Conservation (phyloP, 1,140 invertebrate genomes). For the Anastrepha ludens region DNA sequence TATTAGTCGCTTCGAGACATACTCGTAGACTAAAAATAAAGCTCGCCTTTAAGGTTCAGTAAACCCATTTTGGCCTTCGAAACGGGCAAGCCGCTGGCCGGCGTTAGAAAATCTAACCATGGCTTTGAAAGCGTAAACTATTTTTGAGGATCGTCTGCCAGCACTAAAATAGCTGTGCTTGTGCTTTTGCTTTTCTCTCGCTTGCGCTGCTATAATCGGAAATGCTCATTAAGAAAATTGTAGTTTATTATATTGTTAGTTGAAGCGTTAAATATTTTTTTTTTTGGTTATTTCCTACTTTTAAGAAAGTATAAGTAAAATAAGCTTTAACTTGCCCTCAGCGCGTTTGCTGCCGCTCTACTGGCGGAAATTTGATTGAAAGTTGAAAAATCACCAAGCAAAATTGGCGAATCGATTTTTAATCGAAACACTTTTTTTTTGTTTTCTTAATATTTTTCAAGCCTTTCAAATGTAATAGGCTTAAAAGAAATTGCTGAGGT, state of each 20-base stretch:
- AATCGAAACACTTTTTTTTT: no score
- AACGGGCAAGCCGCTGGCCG: not conserved
- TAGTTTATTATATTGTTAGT: conserved; percentile 51
- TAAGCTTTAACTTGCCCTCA: not conserved
- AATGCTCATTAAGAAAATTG: conserved; percentile 41
- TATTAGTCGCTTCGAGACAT: not conserved
- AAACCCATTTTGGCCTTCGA: not conserved
- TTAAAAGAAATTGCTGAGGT: no score
- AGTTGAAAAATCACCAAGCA: no score
- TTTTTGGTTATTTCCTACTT: conserved; percentile 27
- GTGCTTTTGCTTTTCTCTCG: not conserved
- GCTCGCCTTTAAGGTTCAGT: conserved; percentile 27
- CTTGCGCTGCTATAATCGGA: not conserved
- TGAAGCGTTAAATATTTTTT: conserved; percentile 40
- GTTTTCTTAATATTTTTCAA: no score
- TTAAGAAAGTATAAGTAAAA: not conserved
- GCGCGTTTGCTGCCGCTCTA: not conserved
- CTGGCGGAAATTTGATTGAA: no score
- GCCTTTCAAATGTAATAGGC: no score
- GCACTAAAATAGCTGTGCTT: not conserved
- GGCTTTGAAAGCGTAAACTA: not conserved
- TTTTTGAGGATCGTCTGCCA: not conserved
- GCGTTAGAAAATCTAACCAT: not conserved
- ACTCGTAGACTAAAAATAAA: not conserved
- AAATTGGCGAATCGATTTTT: no score